Conservation (phyloP, 2,888 invertebrate species). For the Heliconius sara region DNA sequence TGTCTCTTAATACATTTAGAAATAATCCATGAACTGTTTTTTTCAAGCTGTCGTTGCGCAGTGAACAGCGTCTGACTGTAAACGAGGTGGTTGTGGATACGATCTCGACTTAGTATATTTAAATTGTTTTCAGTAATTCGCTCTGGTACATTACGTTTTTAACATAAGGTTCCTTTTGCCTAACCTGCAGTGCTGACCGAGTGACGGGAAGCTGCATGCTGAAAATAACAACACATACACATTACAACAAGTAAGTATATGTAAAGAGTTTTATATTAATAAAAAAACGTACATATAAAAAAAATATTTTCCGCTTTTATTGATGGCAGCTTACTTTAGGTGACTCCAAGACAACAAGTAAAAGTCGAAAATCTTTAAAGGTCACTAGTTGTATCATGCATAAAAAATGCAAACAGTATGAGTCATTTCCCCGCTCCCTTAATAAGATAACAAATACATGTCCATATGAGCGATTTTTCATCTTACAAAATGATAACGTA, state of each 20-base stretch:
- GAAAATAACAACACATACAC: too few species aligned
- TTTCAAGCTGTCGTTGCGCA: neutral
- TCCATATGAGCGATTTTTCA: neutral
- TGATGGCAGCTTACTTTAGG: neutral
- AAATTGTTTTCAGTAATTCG: neutral
- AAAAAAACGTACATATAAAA: too few species aligned
- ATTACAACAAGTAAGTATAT: too few species aligned
- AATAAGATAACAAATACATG: slow-evolving; percentile 31
- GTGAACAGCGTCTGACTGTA: neutral
- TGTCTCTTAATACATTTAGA: neutral
- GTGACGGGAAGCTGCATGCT: neutral
- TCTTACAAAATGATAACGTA: neutral
- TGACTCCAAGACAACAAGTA: slow-evolving; percentile 30
- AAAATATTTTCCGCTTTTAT: slow-evolving; percentile 21
- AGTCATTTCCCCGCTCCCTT: slow-evolving; percentile 36
- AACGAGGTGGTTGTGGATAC: neutral
- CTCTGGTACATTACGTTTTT: too few species aligned
- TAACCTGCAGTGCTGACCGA: neutral
- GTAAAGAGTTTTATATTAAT: too few species aligned
- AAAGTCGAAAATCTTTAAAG: slow-evolving; percentile 55
- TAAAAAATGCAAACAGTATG: slow-evolving; percentile 47
- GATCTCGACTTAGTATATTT: neutral
- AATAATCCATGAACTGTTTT: neutral
- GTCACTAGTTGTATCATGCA: slow-evolving; percentile 47
- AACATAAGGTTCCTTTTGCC: too few species aligned